A percentile compares a stretch with the other conserved stretches of the same genome.
These are phyloP conservation scores for Sarcophaga caerulescens DNA, from an alignment of 2,888 invertebrate species.

Conservation along the genomic window DNA sequence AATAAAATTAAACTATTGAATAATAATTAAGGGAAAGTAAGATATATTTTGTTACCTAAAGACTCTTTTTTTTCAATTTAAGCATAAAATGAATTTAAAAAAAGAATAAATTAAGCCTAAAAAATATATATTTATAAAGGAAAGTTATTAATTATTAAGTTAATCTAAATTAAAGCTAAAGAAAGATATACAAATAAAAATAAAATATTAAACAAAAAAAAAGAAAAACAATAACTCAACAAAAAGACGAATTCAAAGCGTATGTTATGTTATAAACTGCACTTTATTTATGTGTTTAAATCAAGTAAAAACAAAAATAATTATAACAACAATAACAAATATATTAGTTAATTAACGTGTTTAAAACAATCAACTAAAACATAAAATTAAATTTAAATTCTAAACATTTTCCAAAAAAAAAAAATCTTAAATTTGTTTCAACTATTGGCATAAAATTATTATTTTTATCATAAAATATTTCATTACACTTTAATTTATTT, in stretches of 20 bases:
- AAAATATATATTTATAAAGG: background rate
- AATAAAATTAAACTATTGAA: constrained; percentile 39
- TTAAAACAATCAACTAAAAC: background rate
- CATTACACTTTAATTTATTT: too few relatives aligned
- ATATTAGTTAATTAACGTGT: too few relatives aligned
- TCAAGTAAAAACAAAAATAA: constrained; percentile 1
- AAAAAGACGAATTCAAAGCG: background rate
- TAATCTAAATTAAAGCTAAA: background rate
- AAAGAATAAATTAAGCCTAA: background rate
- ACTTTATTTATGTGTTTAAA: constrained; percentile 53
- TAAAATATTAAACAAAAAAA: constrained; percentile 20
- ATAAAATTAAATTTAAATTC: background rate
- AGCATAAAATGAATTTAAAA: constrained; percentile 29
- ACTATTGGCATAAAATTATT: too few relatives aligned
- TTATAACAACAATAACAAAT: background rate
- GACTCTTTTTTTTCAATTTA: constrained; percentile 29
- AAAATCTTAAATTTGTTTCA: background rate
- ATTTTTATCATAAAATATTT: too few relatives aligned
- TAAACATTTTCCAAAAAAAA: background rate
- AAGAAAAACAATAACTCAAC: constrained; percentile 17
- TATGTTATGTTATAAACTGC: constrained; percentile 32
- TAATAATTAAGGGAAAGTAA: constrained; percentile 42
- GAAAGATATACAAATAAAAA: constrained; percentile 5
- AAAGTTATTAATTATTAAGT: constrained; percentile 25
- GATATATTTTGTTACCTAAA: constrained; percentile 63